Percentiles rank a stretch among this genome's conserved stretches.
These are phyloP conservation scores for Dendrolimus punctatus DNA, from an alignment of 1,140 invertebrate genomes.

Conservation along the genomic window DNA sequence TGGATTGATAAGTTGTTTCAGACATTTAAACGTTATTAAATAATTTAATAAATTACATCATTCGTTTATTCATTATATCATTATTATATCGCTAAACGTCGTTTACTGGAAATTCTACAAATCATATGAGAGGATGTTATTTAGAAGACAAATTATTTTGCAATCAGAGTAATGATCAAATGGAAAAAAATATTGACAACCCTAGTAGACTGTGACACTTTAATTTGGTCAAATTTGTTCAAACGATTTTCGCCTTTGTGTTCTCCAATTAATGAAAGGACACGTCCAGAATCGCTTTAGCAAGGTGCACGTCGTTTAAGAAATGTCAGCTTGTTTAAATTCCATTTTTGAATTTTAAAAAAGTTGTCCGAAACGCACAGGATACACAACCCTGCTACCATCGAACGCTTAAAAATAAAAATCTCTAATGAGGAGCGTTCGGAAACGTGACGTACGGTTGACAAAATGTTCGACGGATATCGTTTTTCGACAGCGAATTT, in stretches of 20 bases:
- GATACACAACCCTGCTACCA: constrained; percentile 32
- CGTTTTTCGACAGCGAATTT: constrained; percentile 16
- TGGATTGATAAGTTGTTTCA: too few species aligned
- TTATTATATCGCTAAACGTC: too few species aligned
- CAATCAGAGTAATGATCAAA: too few species aligned
- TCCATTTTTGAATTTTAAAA: constrained; percentile 52
- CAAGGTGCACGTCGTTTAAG: constrained; percentile 36
- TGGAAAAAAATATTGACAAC: too few species aligned
- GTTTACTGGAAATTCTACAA: too few species aligned
- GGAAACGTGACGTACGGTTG: constrained; percentile 46
- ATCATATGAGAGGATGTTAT: too few species aligned
- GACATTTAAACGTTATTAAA: too few species aligned
- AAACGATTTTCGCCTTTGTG: constrained; percentile 42
- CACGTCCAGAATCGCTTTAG: constrained; percentile 33
- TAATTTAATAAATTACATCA: too few species aligned
- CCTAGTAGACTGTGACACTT: not conserved
- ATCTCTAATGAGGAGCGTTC: constrained; percentile 46
- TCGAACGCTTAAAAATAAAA: constrained; percentile 37
- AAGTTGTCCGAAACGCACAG: constrained; percentile 14
- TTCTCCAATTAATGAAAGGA: constrained; percentile 37
- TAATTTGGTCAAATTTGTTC: constrained; percentile 33
- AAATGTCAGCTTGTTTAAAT: constrained; percentile 63
- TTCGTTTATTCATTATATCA: too few species aligned
- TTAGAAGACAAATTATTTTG: too few species aligned
- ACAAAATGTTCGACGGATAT: constrained; percentile 54